Percentiles rank a stretch among this genome's conserved stretches.
Evolutionary conservation across 2,113 vertebrate genomes (phyloP).

Genomic region (Siniperca chuatsi): DNA sequence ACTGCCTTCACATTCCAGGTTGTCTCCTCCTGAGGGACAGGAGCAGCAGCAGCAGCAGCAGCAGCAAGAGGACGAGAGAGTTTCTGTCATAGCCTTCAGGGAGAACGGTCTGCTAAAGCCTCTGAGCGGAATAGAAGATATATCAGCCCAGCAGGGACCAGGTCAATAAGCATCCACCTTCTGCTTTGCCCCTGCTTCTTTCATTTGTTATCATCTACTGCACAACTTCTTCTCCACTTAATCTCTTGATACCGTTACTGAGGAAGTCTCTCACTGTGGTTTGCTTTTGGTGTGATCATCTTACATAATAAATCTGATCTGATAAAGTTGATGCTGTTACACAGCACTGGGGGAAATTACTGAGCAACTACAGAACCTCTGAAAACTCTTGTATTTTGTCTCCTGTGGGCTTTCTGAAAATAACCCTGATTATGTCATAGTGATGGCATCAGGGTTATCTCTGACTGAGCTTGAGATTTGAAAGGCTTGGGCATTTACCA

Average conservation of each 20-base stretch:
- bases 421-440: too few relatives aligned
- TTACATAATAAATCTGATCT: not conserved
- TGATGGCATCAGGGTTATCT: not conserved
- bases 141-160: slow-evolving; percentile 90
- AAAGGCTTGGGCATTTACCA: not conserved
- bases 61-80: slow-evolving; percentile 72
- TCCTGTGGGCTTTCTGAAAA: not conserved
- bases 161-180: slow-evolving; percentile 77
- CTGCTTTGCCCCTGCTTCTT: not conserved
- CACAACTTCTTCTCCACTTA: too few relatives aligned
- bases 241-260: not conserved
- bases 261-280: not conserved
- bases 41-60: slow-evolving; percentile 79
- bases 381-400: not conserved
- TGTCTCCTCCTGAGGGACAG: slow-evolving; percentile 81
- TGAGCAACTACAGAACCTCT: not conserved
- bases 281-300: not conserved
- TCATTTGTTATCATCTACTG: not conserved
- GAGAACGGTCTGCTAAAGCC: slow-evolving; percentile 90
- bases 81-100: slow-evolving; percentile 91
- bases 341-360: too few relatives aligned
- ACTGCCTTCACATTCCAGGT: slow-evolving; percentile 88
- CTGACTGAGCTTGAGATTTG: not conserved
- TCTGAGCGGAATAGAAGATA: slow-evolving; percentile 88
- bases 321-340: not conserved